These are phyloP conservation scores for Epizoanthus ramosus DNA, from an alignment of 92 coral and sea anemone genomes.

Conservation along the genomic window DNA sequence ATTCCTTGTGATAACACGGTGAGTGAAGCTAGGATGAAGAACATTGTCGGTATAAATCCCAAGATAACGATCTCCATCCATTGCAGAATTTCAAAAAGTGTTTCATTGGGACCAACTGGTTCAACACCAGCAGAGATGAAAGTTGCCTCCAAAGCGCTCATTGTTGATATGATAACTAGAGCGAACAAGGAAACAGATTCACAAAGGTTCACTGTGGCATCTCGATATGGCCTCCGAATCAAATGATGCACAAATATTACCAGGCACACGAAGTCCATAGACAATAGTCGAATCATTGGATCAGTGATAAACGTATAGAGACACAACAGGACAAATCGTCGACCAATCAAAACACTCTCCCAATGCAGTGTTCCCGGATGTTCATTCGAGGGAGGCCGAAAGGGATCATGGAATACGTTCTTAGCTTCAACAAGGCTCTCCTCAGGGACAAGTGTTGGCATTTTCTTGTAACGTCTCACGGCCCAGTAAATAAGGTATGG, in stretches of 20 bases:
- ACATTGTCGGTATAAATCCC: conserved; percentile 13
- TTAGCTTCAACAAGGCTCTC: conserved; percentile 4
- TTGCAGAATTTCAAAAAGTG: neutral
- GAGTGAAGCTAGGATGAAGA: neutral
- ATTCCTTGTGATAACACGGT: conserved; percentile 33
- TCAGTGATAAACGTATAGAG: conserved; percentile 31
- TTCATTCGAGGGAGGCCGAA: neutral
- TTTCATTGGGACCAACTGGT: conserved; percentile 22
- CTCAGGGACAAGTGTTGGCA: neutral
- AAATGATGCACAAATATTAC: conserved; percentile 40
- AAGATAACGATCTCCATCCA: conserved; percentile 41
- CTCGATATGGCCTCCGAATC: conserved; percentile 3
- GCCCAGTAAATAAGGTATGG: conserved; percentile 30
- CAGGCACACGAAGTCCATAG: conserved; percentile 33
- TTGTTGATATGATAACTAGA: too few species aligned
- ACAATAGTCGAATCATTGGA: conserved; percentile 24
- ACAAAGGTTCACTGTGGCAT: too few species aligned
- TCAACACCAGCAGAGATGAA: conserved; percentile 37
- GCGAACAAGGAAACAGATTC: too few species aligned
- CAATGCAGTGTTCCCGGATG: conserved; percentile 49
- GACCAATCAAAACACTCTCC: conserved; percentile 51
- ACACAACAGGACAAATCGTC: conserved; percentile 28
- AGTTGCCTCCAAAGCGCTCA: conserved; percentile 1
- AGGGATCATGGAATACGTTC: conserved; percentile 30
- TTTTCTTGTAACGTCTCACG: neutral